A percentile compares a stretch with the other conserved stretches of the same genome.
These are phyloP conservation scores for Xestobium rufovillosum DNA, from an alignment of 2,888 invertebrate genomes.

Conservation along the genomic window DNA sequence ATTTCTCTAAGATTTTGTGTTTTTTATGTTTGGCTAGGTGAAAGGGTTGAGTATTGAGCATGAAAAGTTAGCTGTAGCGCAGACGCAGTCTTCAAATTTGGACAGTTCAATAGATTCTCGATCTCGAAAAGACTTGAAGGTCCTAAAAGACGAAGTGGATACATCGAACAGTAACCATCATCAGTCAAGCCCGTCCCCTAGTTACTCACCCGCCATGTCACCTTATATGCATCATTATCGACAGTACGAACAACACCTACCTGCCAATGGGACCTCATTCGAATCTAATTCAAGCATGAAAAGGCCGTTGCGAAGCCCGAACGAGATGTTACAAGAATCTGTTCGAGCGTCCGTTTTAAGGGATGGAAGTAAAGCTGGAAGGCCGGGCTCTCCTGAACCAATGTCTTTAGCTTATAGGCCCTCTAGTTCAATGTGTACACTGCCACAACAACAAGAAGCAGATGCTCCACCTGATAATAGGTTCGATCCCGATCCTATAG, in stretches of 20 bases:
- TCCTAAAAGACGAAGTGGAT: constrained; percentile 32
- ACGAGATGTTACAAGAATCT: constrained; percentile 55
- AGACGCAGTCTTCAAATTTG: constrained; percentile 43
- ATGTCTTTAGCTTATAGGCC: constrained; percentile 41
- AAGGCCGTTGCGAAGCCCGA: constrained; percentile 49
- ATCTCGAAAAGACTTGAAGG: constrained; percentile 34
- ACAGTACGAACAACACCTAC: constrained; percentile 41
- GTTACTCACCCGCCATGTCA: constrained; percentile 45
- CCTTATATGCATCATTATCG: constrained; percentile 44
- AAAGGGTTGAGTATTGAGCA: constrained; percentile 73
- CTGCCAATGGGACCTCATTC: constrained; percentile 37
- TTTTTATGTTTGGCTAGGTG: constrained; percentile 56
- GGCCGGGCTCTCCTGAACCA: constrained; percentile 43
- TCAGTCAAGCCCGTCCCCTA: constrained; percentile 41
- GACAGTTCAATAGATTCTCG: constrained; percentile 44
- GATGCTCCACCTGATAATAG: constrained; percentile 50
- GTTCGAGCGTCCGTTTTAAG: constrained; percentile 59
- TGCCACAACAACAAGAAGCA: constrained; percentile 48
- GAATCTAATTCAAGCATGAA: constrained; percentile 44
- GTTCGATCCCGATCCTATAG: constrained; percentile 46
- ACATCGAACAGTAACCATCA: constrained; percentile 31
- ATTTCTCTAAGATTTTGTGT: constrained; percentile 12
- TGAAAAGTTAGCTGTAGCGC: constrained; percentile 56
- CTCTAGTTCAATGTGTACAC: constrained; percentile 42
- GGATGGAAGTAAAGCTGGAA: constrained; percentile 52